Base-by-base conservation (phyloP, 2,888 invertebrate genomes). In the Drosophila leonis region DNA sequence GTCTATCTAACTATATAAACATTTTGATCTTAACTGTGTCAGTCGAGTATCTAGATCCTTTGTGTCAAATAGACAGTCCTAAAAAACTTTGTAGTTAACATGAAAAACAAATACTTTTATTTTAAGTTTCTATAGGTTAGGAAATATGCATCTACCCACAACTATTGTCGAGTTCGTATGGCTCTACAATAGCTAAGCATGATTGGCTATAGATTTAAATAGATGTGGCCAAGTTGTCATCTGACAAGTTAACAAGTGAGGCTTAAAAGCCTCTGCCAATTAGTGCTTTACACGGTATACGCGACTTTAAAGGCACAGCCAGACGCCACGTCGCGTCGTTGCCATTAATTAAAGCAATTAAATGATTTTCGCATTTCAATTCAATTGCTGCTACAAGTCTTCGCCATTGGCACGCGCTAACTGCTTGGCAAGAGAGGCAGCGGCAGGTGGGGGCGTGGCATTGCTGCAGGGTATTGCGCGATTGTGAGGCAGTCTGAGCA, bases 321-420 rank as follows among this genome's bases (percentile, higher is more conserved):
- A 24, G 29, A 15, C 15, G 56, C 37, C 68, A 42, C 31, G 49
- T 52, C 66, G 73, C 67, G 72, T 55, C 68, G 73, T 52, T 46
- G 54, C 70, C 69, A 83, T 88, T 83, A 88, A 88, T 88, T 86
- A 88, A 88, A 70, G 87, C 78, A 83, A 86, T 83, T 86, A 80
- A 75, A 83, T 73, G 71, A 72, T 71, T 80, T 80, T 80, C 63
- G 61, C 67, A 88, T 85, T 88, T 72, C 72, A 83, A 85, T 83
- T 88, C 88, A 80, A 85, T 82, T 83, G 57, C 84, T 61, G 66
- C 57, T 55, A 31, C 57, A 64, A 54, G 46, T 55, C 41, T 35
- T 24, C 35, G 48, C 20, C 49, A 51, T 31, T 46, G 64, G 52
- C 78, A 75, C 78, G 74, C 73, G 63, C 55, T 24, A 35, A 52